A percentile compares a stretch with the other conserved stretches of the same genome.
Evolutionary conservation across 2,113 vertebrate species (phyloP).

Genomic region (Nibea albiflora): DNA sequence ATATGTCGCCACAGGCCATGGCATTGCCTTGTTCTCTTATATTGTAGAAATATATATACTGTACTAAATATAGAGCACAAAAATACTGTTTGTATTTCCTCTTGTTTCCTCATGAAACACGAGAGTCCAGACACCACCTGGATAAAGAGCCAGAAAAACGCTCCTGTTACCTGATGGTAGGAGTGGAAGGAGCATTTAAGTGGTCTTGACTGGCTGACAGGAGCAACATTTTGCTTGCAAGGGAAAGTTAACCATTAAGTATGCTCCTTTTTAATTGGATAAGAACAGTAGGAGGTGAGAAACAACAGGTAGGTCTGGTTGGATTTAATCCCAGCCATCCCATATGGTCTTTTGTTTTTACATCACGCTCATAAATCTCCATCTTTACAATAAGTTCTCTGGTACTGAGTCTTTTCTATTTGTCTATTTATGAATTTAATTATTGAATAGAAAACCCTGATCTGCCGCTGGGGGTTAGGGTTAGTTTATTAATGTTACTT

Average conservation of each 20-base stretch:
- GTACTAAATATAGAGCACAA: not conserved
- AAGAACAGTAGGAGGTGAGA: slow-evolving; percentile 44
- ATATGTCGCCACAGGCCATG: slow-evolving; percentile 4
- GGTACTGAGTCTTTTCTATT: not conserved
- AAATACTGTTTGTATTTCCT: slow-evolving; percentile 4
- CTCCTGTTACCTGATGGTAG: not conserved
- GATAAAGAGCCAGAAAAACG: not conserved
- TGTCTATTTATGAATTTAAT: not conserved
- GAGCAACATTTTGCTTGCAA: slow-evolving; percentile 29
- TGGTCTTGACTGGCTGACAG: not conserved
- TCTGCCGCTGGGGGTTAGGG: not conserved
- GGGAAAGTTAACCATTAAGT: slow-evolving; percentile 50
- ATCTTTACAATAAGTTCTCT: not conserved
- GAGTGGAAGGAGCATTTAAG: not conserved
- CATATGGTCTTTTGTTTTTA: not conserved
- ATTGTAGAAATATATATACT: not conserved
- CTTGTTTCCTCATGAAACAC: not conserved
- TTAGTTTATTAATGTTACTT: not conserved
- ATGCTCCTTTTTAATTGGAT: slow-evolving; percentile 58
- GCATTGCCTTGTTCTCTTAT: not conserved
- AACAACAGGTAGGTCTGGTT: slow-evolving; percentile 12
- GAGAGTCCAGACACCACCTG: not conserved
- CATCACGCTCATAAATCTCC: not conserved
- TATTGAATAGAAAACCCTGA: not conserved
- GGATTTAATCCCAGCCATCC: slow-evolving; percentile 25